These are phyloP conservation scores for Stichopus chloronotus DNA, from an alignment of 35 echinoderm and acorn worm species.

Conservation along the genomic window DNA sequence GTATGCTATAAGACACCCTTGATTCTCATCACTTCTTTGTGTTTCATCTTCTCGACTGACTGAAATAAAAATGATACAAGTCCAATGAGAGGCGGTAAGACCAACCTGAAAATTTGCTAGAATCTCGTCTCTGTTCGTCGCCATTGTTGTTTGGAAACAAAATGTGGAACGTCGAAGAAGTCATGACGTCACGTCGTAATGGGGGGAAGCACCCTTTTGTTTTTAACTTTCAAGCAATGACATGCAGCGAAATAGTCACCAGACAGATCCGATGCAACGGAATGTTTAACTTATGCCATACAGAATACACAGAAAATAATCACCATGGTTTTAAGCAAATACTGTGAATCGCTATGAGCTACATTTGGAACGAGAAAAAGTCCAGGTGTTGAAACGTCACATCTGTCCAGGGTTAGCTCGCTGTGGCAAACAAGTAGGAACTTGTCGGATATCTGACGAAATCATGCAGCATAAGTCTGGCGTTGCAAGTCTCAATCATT, in stretches of 20 bases:
- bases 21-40: not conserved
- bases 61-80: not conserved
- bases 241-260: not conserved
- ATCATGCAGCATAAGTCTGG: not conserved
- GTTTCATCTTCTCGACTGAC: not conserved
- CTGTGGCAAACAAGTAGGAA: not conserved
- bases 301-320: not conserved
- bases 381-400: slow-evolving; percentile 3
- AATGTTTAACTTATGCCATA: slow-evolving; percentile 11
- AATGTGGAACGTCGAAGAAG: slow-evolving; percentile 5
- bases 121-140: slow-evolving; percentile 98
- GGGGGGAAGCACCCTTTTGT: slow-evolving; percentile 13
- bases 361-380: not conserved
- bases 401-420: not conserved
- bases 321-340: not conserved
- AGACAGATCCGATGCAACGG: not conserved
- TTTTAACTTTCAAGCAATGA: slow-evolving; percentile 58
- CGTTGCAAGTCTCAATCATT: no score
- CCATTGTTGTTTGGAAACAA: slow-evolving; percentile 87
- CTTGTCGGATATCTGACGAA: not conserved
- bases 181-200: not conserved
- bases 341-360: not conserved
- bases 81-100: not conserved
- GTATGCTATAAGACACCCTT: not conserved
- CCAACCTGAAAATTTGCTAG: slow-evolving; percentile 95